Conservation (phyloP, 2,113 vertebrate genomes). For the Megalops atlanticus region DNA sequence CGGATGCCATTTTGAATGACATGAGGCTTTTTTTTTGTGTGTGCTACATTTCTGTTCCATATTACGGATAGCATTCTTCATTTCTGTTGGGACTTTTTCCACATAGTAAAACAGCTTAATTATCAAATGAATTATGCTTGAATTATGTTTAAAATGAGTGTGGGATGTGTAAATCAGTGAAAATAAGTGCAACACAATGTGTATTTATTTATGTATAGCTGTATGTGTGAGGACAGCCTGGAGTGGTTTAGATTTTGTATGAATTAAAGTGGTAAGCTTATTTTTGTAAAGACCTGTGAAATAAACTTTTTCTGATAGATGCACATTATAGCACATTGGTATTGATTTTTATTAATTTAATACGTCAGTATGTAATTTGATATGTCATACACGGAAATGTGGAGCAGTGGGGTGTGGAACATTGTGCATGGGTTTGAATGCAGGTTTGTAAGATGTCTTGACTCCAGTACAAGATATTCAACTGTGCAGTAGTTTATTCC, state of each 20-base stretch:
- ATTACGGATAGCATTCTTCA: not conserved
- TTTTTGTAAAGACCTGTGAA: constrained; percentile 40
- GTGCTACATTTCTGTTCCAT: not conserved
- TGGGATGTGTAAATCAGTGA: not conserved
- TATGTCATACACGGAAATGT: not conserved
- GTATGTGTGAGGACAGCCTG: not conserved
- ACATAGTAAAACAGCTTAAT: not conserved
- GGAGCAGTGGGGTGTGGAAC: too few species aligned
- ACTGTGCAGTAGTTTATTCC: not conserved
- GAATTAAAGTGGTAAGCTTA: not conserved
- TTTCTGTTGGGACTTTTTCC: not conserved
- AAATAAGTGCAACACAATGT: not conserved
- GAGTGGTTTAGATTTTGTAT: not conserved
- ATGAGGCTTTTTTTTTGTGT: not conserved
- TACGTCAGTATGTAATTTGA: too few species aligned
- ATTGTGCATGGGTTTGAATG: not conserved
- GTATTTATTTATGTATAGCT: constrained; percentile 32
- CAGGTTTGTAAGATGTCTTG: not conserved
- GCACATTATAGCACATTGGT: not conserved
- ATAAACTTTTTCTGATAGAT: constrained; percentile 28
- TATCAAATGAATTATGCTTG: not conserved
- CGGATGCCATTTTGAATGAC: not conserved
- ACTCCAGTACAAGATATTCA: not conserved
- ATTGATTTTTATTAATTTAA: not conserved
- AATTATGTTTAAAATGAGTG: constrained; percentile 13